These are phyloP conservation scores for Tolmerus cingulatus DNA, from an alignment of 2,888 invertebrate species.

Conservation along the genomic window DNA sequence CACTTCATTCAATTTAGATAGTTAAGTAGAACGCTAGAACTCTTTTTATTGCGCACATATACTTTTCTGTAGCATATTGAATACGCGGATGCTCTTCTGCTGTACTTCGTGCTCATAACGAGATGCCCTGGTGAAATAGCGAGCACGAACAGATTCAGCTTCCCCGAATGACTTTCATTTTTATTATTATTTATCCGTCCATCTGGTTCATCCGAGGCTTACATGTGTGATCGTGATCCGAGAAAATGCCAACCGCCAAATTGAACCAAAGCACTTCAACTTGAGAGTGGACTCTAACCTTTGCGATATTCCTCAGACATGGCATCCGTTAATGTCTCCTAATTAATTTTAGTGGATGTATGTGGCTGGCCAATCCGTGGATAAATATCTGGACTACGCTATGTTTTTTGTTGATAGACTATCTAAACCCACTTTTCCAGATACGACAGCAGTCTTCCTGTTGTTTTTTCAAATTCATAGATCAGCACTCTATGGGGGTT, in stretches of 20 bases:
- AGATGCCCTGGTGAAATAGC: neutral
- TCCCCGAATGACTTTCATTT: neutral
- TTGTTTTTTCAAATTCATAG: neutral
- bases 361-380: neutral
- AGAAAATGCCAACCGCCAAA: neutral
- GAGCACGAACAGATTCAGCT: neutral
- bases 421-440: neutral
- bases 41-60: neutral
- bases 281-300: neutral
- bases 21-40: neutral
- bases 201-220: neutral
- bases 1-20: neutral
- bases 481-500: neutral
- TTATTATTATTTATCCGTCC: neutral
- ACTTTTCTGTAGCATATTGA: neutral
- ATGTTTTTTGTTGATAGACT: neutral
- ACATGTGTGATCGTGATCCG: neutral
- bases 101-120: neutral
- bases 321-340: neutral
- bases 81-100: neutral
- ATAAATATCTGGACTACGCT: neutral
- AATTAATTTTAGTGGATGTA: neutral
- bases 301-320: neutral
- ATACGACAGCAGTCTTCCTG: neutral
- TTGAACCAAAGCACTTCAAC: neutral